These are phyloP conservation scores for Carduelis carduelis DNA, from an alignment of 2,797 vertebrate genomes.

Conservation along the genomic window DNA sequence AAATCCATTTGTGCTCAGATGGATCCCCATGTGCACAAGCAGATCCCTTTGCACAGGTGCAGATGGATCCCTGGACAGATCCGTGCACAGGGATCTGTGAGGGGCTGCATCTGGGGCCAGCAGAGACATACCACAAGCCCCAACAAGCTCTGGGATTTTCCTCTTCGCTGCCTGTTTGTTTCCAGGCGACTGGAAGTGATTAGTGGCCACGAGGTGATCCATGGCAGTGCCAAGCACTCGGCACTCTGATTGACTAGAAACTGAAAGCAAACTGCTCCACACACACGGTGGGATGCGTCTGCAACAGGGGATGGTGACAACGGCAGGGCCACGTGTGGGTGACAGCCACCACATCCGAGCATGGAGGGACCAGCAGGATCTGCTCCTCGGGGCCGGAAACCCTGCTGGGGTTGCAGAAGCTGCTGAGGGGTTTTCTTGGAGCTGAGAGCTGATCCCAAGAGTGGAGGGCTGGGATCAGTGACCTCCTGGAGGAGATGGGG, in stretches of 20 bases:
- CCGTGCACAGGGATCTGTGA: accelerated
- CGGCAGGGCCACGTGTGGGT: accelerated
- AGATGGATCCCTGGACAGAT: background rate
- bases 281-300: accelerated
- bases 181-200: background rate
- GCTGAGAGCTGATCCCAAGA: background rate
- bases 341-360: constrained; percentile 6
- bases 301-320: background rate
- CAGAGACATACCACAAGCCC: background rate
- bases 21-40: accelerated
- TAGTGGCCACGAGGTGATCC: background rate
- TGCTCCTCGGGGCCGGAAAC: background rate
- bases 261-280: background rate
- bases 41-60: background rate
- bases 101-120: background rate
- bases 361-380: accelerated
- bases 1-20: accelerated
- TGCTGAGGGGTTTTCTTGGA: background rate
- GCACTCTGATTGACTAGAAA: background rate
- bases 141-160: background rate
- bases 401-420: background rate
- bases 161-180: background rate
- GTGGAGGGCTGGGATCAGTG: accelerated
- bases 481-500: accelerated
- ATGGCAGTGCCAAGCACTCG: background rate